A percentile compares a stretch with the other conserved stretches of the same genome.
Evolutionary conservation across 1,140 invertebrate species (phyloP).

Genomic region (Nymphalis io): DNA sequence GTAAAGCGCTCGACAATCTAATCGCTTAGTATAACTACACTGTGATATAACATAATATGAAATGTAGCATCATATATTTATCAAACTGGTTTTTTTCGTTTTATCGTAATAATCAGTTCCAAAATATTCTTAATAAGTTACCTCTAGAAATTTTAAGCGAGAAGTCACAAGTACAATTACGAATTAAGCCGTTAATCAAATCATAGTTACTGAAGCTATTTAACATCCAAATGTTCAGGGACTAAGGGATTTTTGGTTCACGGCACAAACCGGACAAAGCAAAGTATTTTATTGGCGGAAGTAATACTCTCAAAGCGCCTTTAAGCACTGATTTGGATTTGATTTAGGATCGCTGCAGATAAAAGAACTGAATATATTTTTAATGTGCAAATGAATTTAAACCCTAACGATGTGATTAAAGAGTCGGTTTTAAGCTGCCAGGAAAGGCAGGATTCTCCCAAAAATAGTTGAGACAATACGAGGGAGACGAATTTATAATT

Average conservation of each 20-base stretch:
- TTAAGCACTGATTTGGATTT: conserved; percentile 70
- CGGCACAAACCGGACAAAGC: conserved; percentile 52
- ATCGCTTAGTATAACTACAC: too few species aligned
- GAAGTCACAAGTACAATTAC: too few species aligned
- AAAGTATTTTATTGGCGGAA: conserved; percentile 72
- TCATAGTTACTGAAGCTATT: conserved; percentile 5
- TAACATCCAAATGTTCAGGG: conserved; percentile 19
- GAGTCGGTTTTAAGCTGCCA: not conserved
- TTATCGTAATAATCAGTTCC: too few species aligned
- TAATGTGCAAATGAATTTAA: conserved; percentile 32
- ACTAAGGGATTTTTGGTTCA: conserved; percentile 49
- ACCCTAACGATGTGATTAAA: conserved; percentile 22
- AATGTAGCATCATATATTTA: too few species aligned
- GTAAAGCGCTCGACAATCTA: too few species aligned
- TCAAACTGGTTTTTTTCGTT: too few species aligned
- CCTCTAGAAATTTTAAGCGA: too few species aligned
- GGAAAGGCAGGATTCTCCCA: conserved; percentile 14
- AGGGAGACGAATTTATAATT: conserved; percentile 79
- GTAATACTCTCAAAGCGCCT: conserved; percentile 66
- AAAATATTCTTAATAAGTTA: too few species aligned
- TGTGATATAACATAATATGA: too few species aligned
- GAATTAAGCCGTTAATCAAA: not conserved
- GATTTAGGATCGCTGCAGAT: conserved; percentile 67
- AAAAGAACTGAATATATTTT: conserved; percentile 57
- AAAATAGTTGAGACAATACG: conserved; percentile 72